Percentiles rank a stretch among this genome's conserved stretches.
Evolutionary conservation across 2,888 invertebrate genomes (phyloP).

Genomic region (Portevinia maculata): DNA sequence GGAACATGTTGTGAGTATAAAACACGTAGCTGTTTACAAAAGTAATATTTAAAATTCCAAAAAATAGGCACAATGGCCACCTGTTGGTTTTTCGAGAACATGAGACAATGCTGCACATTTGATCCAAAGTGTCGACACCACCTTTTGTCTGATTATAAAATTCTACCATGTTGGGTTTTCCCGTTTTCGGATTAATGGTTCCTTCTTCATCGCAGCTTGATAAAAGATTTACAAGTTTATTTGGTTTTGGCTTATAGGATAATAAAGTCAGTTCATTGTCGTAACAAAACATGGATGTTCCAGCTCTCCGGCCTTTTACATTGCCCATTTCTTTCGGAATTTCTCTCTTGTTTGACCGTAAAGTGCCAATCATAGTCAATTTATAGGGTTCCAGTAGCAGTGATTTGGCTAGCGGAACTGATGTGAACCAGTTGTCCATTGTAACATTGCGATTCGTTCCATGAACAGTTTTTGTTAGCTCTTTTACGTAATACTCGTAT

Average conservation of each 20-base stretch:
- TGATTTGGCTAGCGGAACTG: neutral
- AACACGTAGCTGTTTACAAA: no score
- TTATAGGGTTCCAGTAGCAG: neutral
- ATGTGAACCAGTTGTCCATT: slow-evolving; percentile 4
- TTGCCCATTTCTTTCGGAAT: no score
- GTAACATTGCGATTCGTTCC: neutral
- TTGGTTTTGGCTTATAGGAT: no score
- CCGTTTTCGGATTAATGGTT: neutral
- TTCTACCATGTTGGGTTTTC: neutral
- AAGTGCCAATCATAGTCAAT: neutral
- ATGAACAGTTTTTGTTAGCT: slow-evolving; percentile 9
- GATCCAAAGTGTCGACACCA: no score
- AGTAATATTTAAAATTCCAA: no score
- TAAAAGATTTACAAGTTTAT: no score
- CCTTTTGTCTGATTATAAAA: no score
- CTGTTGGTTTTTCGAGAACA: neutral
- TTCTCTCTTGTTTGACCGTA: neutral
- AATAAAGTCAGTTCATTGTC: neutral
- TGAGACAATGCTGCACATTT: neutral
- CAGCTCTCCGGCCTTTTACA: neutral
- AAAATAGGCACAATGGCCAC: slow-evolving; percentile 1
- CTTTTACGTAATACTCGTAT: no score
- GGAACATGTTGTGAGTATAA: no score
- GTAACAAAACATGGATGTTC: slow-evolving; percentile 1
- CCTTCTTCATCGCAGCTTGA: no score